phyloP scores from a whole-genome alignment of 1,140 invertebrate genomes.

The Augochlora pura region DNA sequence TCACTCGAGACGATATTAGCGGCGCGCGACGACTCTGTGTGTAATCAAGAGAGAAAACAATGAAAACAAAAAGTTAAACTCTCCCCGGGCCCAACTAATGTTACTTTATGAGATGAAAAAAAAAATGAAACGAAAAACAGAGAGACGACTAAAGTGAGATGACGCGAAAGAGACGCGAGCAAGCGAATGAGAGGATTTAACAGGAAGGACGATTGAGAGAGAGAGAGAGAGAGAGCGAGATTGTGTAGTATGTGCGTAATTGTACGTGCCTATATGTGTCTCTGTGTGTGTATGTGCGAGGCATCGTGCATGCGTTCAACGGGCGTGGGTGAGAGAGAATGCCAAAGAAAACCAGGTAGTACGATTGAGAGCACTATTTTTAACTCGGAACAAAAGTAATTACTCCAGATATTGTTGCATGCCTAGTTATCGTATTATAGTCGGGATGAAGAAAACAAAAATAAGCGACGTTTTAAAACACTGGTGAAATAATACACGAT shows the following conservation, averaged over 20 bases:
- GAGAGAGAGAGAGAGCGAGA: not conserved
- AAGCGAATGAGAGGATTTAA: constrained; percentile 13
- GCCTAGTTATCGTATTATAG: constrained; percentile 76
- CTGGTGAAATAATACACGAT: constrained; percentile 21
- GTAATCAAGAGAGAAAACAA: constrained; percentile 51
- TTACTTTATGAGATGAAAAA: constrained; percentile 67
- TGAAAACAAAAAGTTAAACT: constrained; percentile 69
- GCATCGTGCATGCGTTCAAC: constrained; percentile 4
- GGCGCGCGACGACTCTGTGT: constrained; percentile 71
- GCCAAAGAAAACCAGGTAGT: constrained; percentile 36
- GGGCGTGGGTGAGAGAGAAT: constrained; percentile 17
- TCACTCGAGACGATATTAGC: constrained; percentile 41
- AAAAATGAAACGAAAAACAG: constrained; percentile 48
- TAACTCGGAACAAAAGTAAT: constrained; percentile 64
- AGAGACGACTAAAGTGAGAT: constrained; percentile 51
- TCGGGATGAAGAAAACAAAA: constrained; percentile 1
- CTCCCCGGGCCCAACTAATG: constrained; percentile 79
- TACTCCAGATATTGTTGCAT: constrained; percentile 78
- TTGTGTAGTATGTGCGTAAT: no score
- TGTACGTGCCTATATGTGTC: not conserved
- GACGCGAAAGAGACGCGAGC: constrained; percentile 25
- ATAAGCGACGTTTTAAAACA: constrained; percentile 36
- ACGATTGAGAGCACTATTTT: constrained; percentile 74
- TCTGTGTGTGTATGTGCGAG: not conserved
- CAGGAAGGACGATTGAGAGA: not conserved